phyloP scores from a whole-genome alignment of 2,888 invertebrate genomes.

The Drosophila recens region DNA sequence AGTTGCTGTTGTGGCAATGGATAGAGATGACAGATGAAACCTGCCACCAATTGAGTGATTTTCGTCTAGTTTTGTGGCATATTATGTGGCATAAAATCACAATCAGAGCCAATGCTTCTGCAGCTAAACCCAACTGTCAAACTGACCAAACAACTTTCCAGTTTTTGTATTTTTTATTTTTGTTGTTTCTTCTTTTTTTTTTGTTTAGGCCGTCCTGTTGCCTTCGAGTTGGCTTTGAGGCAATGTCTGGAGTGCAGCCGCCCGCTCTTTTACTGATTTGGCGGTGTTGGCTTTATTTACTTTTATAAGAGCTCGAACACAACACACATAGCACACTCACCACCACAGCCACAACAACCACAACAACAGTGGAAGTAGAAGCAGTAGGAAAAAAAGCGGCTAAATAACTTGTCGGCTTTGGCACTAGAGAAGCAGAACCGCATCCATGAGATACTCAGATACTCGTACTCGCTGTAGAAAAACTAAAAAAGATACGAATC shows the following conservation, averaged over 20 bases:
- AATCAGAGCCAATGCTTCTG: slow-evolving; percentile 30
- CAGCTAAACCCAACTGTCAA: slow-evolving; percentile 38
- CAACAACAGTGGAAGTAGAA: slow-evolving; percentile 9
- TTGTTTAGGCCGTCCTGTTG: slow-evolving; percentile 44
- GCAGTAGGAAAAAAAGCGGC: slow-evolving; percentile 44
- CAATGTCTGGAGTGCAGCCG: slow-evolving; percentile 38
- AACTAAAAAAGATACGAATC: slow-evolving; percentile 19
- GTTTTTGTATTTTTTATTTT: slow-evolving; percentile 60
- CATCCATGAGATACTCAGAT: slow-evolving; percentile 44
- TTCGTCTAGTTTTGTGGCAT: slow-evolving; percentile 18
- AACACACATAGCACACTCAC: slow-evolving; percentile 22
- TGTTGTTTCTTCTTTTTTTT: background rate
- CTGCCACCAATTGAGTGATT: slow-evolving; percentile 16
- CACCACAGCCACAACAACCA: slow-evolving; percentile 8
- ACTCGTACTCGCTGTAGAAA: background rate
- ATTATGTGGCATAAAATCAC: slow-evolving; percentile 45
- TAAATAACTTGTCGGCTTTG: slow-evolving; percentile 67
- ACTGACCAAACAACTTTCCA: slow-evolving; percentile 83
- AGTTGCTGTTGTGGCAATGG: slow-evolving; percentile 47
- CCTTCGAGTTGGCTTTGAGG: slow-evolving; percentile 20
- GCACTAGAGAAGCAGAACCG: slow-evolving; percentile 48
- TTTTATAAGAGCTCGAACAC: slow-evolving; percentile 75
- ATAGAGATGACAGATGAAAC: slow-evolving; percentile 25
- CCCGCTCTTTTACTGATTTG: slow-evolving; percentile 61
- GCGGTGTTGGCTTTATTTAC: slow-evolving; percentile 70